Conservation (phyloP, 2,113 vertebrate genomes). For the Cacatua alba region DNA sequence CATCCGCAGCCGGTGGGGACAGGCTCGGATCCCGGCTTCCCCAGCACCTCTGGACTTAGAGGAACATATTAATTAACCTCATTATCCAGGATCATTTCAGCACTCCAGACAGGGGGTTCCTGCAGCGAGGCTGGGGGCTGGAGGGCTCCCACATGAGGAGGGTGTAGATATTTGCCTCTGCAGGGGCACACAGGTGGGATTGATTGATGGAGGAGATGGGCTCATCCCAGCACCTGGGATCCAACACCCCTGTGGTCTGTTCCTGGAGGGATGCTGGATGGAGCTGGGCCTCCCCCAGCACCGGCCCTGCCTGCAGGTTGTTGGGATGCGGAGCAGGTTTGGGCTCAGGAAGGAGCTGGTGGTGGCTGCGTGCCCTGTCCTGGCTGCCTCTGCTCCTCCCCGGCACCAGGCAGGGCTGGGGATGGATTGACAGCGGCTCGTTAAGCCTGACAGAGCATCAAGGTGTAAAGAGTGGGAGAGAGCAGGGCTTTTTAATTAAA, state of each 20-base stretch:
- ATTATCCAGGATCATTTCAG: neutral
- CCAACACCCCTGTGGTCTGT: accelerated
- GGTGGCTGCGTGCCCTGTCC: neutral
- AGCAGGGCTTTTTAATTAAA: constrained; percentile 25
- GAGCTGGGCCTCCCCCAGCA: accelerated
- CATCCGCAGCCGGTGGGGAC: neutral
- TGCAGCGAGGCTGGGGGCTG: accelerated
- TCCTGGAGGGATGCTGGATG: neutral
- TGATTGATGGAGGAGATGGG: accelerated
- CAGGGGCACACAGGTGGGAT: neutral
- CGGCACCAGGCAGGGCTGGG: neutral
- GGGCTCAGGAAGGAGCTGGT: neutral
- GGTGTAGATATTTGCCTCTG: neutral
- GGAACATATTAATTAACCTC: constrained; percentile 34
- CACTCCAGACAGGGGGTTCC: neutral
- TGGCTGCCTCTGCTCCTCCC: neutral
- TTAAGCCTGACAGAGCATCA: constrained; percentile 49
- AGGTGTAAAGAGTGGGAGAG: neutral
- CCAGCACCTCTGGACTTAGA: neutral
- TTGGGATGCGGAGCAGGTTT: accelerated
- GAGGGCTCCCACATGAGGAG: neutral
- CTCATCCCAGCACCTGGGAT: neutral
- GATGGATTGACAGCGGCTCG: neutral
- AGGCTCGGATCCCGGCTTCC: neutral
- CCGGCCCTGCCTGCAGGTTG: neutral